Evolutionary conservation across 2,888 invertebrate genomes (phyloP), one percentile per base, ranked within the genome.

Genomic region (Metallyticus violacea): DNA sequence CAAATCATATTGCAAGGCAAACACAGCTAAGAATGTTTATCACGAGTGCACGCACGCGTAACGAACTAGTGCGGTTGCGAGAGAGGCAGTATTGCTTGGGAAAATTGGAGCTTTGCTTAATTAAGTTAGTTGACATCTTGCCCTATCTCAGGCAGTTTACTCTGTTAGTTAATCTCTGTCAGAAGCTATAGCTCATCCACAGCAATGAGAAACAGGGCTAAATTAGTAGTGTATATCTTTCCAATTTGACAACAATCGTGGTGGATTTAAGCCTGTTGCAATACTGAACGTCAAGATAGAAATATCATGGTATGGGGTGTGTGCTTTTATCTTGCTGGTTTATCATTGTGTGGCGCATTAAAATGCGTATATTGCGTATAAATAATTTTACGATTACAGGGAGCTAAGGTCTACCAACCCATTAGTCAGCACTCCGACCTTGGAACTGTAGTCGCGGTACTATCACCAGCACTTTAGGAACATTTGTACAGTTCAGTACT

Each of bases 61-160:
- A 62, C 40, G 40, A 62, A 62, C 40, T 22, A 62, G 40, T 62
- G 40, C 15, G 40, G 40, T 62, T 62, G 40, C 40, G 3, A 15
- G 40, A 62, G 40, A 62, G 4, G 40, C 40, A 62, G 40, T 62
- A 15, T 22, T 22, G 40, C 40, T 4, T 26, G 28, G 22, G 28
- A 29, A 25, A 15, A 28, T 22, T 6, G 79, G n/a, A 30, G 81
- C 81, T 30, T 30, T 81, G 26, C 62, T 40, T 82, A 82, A 82
- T 82, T 82, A 76, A 27, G 26, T 82, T 82, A 82, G 22, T 76
- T 82, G 82, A 82, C 82, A 62, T 82, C 82, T 62, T 62, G 27
- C 15, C 40, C 15, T 76, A 76, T 40, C 26, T 26, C 76, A 76
- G 27, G 2, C n/a, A 29, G 81, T 30, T 29, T 25, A 25, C 7